Conservation (phyloP, 1,140 invertebrate species). For the Lysiphlebus fabarum region DNA sequence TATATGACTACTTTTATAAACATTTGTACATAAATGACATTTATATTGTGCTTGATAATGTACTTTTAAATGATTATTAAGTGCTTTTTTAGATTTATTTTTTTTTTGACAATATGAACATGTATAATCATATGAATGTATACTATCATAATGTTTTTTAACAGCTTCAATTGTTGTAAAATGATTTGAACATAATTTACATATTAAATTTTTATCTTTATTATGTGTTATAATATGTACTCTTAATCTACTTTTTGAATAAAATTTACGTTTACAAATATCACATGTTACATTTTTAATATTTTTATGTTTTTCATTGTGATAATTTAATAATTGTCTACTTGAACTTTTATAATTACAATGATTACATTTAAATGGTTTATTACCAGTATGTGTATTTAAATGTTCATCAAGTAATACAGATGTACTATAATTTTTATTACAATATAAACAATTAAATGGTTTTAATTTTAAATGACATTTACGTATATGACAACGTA, state of each 20-base stretch:
- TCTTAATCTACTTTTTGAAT: constrained; percentile 35
- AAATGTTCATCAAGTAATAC: constrained; percentile 37
- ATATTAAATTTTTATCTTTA: constrained; percentile 35
- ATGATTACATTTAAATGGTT: constrained; percentile 34
- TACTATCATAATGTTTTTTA: constrained; percentile 32
- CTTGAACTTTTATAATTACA: constrained; percentile 36
- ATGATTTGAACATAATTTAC: constrained; percentile 37
- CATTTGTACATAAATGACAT: constrained; percentile 37
- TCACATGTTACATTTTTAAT: constrained; percentile 38
- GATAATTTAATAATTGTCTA: constrained; percentile 38
- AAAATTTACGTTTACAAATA: constrained; percentile 36
- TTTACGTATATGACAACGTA: constrained; percentile 41
- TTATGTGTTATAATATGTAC: constrained; percentile 39
- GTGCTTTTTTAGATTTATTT: constrained; percentile 36
- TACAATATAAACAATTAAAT: constrained; percentile 33
- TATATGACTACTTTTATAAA: constrained; percentile 41
- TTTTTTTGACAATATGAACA: constrained; percentile 37
- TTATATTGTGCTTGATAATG: constrained; percentile 38
- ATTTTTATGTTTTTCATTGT: constrained; percentile 36
- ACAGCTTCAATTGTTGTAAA: constrained; percentile 33
- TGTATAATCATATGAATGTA: constrained; percentile 35
- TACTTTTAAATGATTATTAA: constrained; percentile 41
- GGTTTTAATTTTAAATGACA: constrained; percentile 44
- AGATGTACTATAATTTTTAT: constrained; percentile 33
- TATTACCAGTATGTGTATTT: constrained; percentile 38